A percentile compares a stretch with the other conserved stretches of the same genome.
phyloP scores from a whole-genome alignment of 2,888 invertebrate genomes.

The Patella pellucida region DNA sequence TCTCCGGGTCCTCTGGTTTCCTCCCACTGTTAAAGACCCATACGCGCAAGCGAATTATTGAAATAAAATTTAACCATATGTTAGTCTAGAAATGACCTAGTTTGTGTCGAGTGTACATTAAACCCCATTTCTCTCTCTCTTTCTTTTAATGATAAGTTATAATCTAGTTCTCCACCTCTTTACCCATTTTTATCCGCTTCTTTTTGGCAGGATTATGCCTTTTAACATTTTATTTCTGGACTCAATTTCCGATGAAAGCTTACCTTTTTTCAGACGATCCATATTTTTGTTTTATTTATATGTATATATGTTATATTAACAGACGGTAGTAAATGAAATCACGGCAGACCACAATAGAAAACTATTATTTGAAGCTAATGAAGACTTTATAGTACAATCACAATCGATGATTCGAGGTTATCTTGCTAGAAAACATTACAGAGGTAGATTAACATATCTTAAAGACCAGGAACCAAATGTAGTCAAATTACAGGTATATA shows the following conservation, averaged over 20 bases:
- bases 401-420: slow-evolving; percentile 78
- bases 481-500: slow-evolving; percentile 70
- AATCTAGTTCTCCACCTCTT: no score
- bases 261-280: not conserved
- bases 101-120: no score
- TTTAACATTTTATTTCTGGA: not conserved
- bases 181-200: no score
- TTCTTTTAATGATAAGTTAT: no score
- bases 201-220: no score
- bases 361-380: slow-evolving; percentile 65
- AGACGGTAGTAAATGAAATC: slow-evolving; percentile 63
- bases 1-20: no score
- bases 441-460: slow-evolving; percentile 53
- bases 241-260: no score
- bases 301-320: slow-evolving; percentile 27
- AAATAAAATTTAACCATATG: no score
- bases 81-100: no score
- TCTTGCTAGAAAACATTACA: slow-evolving; percentile 74
- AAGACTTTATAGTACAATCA: slow-evolving; percentile 73
- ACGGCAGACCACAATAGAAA: slow-evolving; percentile 65
- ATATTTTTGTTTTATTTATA: not conserved
- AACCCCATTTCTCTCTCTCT: no score
- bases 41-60: no score
- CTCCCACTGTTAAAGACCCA: no score
- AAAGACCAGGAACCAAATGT: slow-evolving; percentile 61